phyloP scores from a whole-genome alignment of 2,888 invertebrate genomes.

The Theodoxus fluviatilis region DNA sequence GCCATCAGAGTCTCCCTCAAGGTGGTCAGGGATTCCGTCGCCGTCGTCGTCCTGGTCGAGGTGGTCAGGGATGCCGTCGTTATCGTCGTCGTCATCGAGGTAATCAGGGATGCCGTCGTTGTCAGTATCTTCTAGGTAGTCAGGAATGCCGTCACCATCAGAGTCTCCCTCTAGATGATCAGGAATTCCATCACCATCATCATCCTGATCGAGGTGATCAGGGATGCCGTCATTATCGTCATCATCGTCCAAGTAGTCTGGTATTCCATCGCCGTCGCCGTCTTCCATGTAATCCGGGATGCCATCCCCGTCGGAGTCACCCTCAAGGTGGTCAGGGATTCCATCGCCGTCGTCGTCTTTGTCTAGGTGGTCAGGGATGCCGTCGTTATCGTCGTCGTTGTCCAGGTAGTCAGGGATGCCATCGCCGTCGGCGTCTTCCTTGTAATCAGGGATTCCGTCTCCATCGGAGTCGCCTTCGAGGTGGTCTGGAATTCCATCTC shows the following conservation, averaged over 20 bases:
- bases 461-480: constrained; percentile 44
- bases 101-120: constrained; percentile 53
- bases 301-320: constrained; percentile 52
- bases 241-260: constrained; percentile 49
- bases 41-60: constrained; percentile 48
- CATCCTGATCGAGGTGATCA: constrained; percentile 38
- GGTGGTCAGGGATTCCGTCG: constrained; percentile 54
- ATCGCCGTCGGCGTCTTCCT: constrained; percentile 46
- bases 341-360: constrained; percentile 51
- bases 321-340: constrained; percentile 45
- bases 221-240: constrained; percentile 56
- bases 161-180: constrained; percentile 45
- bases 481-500: constrained; percentile 58
- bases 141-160: constrained; percentile 54
- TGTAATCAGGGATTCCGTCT: constrained; percentile 48
- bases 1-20: constrained; percentile 49
- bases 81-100: constrained; percentile 50
- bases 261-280: constrained; percentile 51
- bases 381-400: constrained; percentile 50
- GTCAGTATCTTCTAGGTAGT: constrained; percentile 47
- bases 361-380: constrained; percentile 47
- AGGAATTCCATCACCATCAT: constrained; percentile 54
- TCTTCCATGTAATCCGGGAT: constrained; percentile 48
- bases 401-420: constrained; percentile 48
- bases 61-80: constrained; percentile 49